Evolutionary conservation across 2,888 invertebrate genomes (phyloP), one percentile per base, ranked within the genome.

Genomic region (Noctua janthe): DNA sequence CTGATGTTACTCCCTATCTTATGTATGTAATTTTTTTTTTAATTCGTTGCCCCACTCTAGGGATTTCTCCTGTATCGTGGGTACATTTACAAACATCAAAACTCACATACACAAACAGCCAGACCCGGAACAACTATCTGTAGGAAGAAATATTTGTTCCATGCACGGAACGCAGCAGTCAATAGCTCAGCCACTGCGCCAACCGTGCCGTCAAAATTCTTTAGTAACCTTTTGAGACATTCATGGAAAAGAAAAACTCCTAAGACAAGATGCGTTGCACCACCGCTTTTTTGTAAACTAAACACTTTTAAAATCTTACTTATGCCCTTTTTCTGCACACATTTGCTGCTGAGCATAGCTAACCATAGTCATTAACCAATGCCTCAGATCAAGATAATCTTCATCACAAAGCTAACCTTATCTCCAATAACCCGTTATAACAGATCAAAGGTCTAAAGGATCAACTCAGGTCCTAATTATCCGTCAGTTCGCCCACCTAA

Each of bases 391-490:
- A 74, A 73, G 54, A 76, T 62, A 74, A 66, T 69, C 51, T 54
- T 62, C 35, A 74, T 76, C 29, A 66, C 54, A 72, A 78, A 79
- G 43, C 71, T 70, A n/a, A 35, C n/a, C 67, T 62, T 59, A 69
- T 62, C n/a, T 51, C 47, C 72, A 49, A 76, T 79, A 87, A 77
- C 73, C 75, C 49, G 62, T 69, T 75, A 59, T 71, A 87, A 51
- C 69, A 47, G 78, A 74, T 79, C 75, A 79, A 79, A 81, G 82
- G 79, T 66, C 49, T 20, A 72, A 69, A 69, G 82, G 81, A 78
- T 78, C 71, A 54, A 64, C 54, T 62, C 59, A 73, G 71, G 49
- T 76, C 71, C 82, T 86, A 89, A 89, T 88, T 86, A 86, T 76
- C 75, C 81, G 66, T 71, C 78, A 82, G 78, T 76, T 76, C 82